phyloP scores from a whole-genome alignment of 2,888 invertebrate species.

The Zygogramma bicolorata region DNA sequence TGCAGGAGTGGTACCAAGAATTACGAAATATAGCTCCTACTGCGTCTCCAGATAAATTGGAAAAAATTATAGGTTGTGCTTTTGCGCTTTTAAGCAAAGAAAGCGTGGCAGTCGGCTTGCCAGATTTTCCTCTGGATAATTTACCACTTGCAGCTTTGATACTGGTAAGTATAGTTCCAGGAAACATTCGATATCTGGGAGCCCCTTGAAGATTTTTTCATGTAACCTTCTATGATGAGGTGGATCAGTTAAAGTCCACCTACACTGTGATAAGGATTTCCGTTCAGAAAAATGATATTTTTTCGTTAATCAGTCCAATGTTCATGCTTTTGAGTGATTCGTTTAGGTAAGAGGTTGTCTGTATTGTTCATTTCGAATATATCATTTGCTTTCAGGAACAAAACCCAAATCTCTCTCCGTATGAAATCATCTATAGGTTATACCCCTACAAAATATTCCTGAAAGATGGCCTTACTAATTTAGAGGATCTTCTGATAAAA shows the following conservation, averaged over 20 bases:
- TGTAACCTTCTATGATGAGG: too few species aligned
- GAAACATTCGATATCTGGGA: too few species aligned
- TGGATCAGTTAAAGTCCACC: too few species aligned
- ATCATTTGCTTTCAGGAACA: constrained; percentile 78
- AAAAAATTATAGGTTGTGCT: constrained; percentile 80
- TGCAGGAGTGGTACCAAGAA: constrained; percentile 71
- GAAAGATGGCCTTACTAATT: constrained; percentile 79
- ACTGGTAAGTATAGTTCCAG: constrained; percentile 72
- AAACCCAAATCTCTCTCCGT: constrained; percentile 75
- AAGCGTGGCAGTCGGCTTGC: constrained; percentile 77
- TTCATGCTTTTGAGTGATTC: too few species aligned
- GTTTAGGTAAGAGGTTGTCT: too few species aligned
- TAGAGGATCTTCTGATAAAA: constrained; percentile 78
- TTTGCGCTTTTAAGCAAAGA: constrained; percentile 85
- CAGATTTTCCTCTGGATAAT: constrained; percentile 92
- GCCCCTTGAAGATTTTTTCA: too few species aligned
- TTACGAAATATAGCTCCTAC: constrained; percentile 69
- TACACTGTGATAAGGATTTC: background rate
- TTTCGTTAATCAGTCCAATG: too few species aligned
- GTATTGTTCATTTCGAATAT: too few species aligned
- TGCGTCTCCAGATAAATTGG: constrained; percentile 70
- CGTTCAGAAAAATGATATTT: too few species aligned
- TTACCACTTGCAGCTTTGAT: constrained; percentile 76
- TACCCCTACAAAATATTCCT: constrained; percentile 89
- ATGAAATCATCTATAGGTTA: constrained; percentile 79